Percentiles rank a stretch among this genome's conserved stretches.
Conservation (phyloP, 2,113 vertebrate genomes). For the Atrichornis clamosus region DNA sequence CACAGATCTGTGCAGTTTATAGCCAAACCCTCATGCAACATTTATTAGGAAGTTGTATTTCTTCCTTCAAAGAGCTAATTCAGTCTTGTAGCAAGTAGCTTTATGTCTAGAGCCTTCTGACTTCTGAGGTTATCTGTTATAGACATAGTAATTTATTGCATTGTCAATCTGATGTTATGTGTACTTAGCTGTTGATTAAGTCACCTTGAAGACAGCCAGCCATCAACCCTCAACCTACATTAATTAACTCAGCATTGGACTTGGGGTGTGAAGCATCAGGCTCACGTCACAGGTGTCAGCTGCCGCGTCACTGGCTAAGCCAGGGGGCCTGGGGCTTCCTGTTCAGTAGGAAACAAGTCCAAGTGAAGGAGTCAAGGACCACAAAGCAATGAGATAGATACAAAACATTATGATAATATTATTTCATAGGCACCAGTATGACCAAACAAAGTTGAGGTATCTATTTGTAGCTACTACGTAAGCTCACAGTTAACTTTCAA, state of each 20-base stretch:
- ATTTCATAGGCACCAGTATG: accelerated
- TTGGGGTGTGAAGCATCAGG: background rate
- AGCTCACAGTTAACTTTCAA: background rate
- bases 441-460: background rate
- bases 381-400: background rate
- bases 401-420: accelerated
- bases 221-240: background rate
- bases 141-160: background rate
- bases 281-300: background rate
- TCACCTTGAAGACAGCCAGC: background rate
- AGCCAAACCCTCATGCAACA: background rate
- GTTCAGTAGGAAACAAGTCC: background rate
- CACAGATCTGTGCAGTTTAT: background rate
- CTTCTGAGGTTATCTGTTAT: background rate
- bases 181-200: background rate
- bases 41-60: background rate
- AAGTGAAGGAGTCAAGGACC: background rate
- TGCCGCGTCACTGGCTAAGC: too few relatives aligned
- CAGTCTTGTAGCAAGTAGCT: background rate
- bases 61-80: background rate
- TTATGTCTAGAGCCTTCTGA: background rate
- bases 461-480: background rate
- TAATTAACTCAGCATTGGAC: background rate
- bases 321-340: accelerated
- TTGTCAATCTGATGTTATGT: background rate